A percentile compares a stretch with the other conserved stretches of the same genome.
Conservation (phyloP, 2,113 vertebrate species). For the Tiliqua scincoides region DNA sequence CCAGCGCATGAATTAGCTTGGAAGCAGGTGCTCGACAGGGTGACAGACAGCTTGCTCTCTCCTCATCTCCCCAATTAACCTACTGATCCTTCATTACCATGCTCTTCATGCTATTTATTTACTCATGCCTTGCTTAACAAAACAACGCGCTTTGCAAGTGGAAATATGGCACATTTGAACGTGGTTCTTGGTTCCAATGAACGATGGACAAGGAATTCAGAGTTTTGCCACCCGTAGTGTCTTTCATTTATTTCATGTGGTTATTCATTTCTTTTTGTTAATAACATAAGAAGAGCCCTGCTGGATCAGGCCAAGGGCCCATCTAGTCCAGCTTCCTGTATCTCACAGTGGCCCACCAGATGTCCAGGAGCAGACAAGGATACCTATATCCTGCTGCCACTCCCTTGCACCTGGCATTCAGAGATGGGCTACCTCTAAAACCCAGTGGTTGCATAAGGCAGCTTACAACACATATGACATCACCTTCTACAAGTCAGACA, state of each 20-base stretch:
- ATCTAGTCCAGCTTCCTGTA: too few species aligned
- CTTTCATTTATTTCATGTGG: neutral
- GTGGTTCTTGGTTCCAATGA: constrained; percentile 10
- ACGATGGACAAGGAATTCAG: neutral
- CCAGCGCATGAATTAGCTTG: constrained; percentile 49
- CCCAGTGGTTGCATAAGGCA: neutral
- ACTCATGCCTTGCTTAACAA: constrained; percentile 31
- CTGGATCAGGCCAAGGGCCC: too few species aligned
- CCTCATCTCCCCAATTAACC: constrained; percentile 62
- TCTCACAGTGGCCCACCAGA: too few species aligned
- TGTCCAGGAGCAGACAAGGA: too few species aligned
- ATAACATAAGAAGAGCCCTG: too few species aligned
- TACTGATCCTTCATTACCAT: constrained; percentile 35
- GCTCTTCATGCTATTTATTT: constrained; percentile 38
- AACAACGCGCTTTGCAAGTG: constrained; percentile 25
- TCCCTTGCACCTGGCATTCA: neutral
- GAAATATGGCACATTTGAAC: neutral
- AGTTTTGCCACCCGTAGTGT: neutral
- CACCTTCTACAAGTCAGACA: too few species aligned
- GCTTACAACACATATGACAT: neutral
- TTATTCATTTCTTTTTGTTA: neutral
- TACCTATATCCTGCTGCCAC: neutral
- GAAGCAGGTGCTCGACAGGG: constrained; percentile 59
- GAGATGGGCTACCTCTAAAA: neutral
- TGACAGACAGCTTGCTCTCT: constrained; percentile 14